A percentile compares a stretch with the other conserved stretches of the same genome.
phyloP scores from a whole-genome alignment of 37 sponge, comb jelly and placozoan species.

The Amphimedon queenslandica region DNA sequence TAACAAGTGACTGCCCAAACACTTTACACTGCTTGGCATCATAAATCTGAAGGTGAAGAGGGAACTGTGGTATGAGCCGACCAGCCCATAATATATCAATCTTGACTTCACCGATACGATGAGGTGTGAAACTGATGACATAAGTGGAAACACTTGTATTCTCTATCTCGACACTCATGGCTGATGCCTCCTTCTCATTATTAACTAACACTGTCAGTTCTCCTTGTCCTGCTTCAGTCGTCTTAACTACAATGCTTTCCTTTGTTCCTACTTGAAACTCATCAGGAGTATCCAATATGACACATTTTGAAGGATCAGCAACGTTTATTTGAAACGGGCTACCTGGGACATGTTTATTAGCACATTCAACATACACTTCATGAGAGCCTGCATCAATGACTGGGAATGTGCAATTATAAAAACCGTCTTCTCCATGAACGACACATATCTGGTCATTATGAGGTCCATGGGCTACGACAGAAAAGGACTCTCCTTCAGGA shows the following conservation, averaged over 20 bases:
- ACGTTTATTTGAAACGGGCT: slow-evolving; percentile 79
- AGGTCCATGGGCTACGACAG: slow-evolving; percentile 67
- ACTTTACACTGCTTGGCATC: slow-evolving; percentile 64
- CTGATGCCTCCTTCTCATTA: slow-evolving; percentile 2
- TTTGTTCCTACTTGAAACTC: slow-evolving; percentile 45
- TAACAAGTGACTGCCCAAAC: slow-evolving; percentile 41
- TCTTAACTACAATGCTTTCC: slow-evolving; percentile 57
- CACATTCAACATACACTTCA: slow-evolving; percentile 76
- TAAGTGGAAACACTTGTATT: slow-evolving; percentile 46
- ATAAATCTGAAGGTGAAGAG: slow-evolving; percentile 49
- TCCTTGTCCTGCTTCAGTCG: slow-evolving; percentile 67
- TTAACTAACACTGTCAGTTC: slow-evolving; percentile 34
- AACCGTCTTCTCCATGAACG: slow-evolving; percentile 3
- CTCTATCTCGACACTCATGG: slow-evolving; percentile 12
- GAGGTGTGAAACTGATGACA: slow-evolving; percentile 22
- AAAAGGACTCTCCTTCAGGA: slow-evolving; percentile 24
- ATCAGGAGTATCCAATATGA: slow-evolving; percentile 34
- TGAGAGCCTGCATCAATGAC: slow-evolving; percentile 71
- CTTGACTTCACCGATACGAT: slow-evolving; percentile 5
- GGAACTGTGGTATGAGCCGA: slow-evolving; percentile 42
- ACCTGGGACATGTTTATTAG: slow-evolving; percentile 53
- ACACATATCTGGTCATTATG: slow-evolving; percentile 48
- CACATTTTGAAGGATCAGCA: slow-evolving; percentile 51
- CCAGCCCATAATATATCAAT: slow-evolving; percentile 54
- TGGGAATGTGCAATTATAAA: slow-evolving; percentile 42